Percentiles rank a stretch among this genome's conserved stretches.
These are phyloP conservation scores for Sebastiscus tertius DNA, from an alignment of 2,797 vertebrate species.

Conservation along the genomic window DNA sequence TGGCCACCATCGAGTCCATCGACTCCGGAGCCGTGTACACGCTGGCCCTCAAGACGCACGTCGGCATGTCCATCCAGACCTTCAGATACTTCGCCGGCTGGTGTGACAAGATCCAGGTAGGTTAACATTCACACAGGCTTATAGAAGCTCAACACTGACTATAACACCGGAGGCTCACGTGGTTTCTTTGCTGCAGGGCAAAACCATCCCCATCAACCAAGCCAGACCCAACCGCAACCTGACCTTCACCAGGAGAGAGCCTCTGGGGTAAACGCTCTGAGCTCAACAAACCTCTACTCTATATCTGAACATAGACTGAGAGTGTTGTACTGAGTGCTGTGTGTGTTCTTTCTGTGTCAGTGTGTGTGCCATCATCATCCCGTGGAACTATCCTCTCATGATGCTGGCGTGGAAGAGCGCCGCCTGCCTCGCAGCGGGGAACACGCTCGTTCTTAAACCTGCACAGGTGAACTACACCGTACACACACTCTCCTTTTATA, in stretches of 20 bases:
- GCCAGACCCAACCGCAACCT: slow-evolving; percentile 95
- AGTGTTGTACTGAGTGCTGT: not conserved
- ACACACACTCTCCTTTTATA: too few relatives aligned
- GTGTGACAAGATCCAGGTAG: slow-evolving; percentile 94
- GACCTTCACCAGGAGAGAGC: slow-evolving; percentile 96
- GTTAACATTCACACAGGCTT: not conserved
- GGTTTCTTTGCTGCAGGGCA: slow-evolving; percentile 83
- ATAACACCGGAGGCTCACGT: not conserved
- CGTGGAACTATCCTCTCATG: slow-evolving; percentile 99
- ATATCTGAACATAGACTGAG: not conserved
- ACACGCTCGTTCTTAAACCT: slow-evolving; percentile 94
- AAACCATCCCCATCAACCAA: slow-evolving; percentile 98
- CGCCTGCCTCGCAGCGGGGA: slow-evolving; percentile 94
- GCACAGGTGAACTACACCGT: slow-evolving; percentile 85
- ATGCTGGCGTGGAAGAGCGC: slow-evolving; percentile 99
- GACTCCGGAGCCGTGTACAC: slow-evolving; percentile 92
- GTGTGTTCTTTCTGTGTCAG: slow-evolving; percentile 69
- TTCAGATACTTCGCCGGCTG: slow-evolving; percentile 93
- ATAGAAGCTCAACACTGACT: not conserved
- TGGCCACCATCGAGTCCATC: slow-evolving; percentile 90
- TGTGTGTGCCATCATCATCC: slow-evolving; percentile 95
- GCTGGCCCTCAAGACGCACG: slow-evolving; percentile 90
- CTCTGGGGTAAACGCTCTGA: slow-evolving; percentile 87
- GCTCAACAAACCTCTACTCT: not conserved
- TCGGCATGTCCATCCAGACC: slow-evolving; percentile 93